Base-by-base conservation (phyloP, 2,797 vertebrate genomes). In the Enteromius argenteus region DNA sequence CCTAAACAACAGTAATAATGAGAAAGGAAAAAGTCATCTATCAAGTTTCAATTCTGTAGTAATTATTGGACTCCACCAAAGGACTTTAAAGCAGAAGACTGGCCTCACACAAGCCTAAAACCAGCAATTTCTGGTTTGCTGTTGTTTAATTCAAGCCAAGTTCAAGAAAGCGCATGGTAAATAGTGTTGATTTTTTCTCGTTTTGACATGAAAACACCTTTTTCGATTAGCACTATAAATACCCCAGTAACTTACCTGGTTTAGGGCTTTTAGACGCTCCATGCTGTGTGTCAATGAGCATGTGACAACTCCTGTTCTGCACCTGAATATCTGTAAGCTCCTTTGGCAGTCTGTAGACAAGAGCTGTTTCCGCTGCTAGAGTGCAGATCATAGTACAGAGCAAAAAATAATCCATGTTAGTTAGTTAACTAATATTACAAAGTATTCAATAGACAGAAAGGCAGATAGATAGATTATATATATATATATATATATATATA, bases 401-500 rank as follows among this genome's bases (percentile, higher is more conserved):
- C 8, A 30, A 39, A 62, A 42, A 27, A 3, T 62, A 37, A 68
- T 68, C 46, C 86, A 69, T 88, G 78, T 44, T 39, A n/a, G 51
- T 64, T n/a, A n/a, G n/a, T n/a, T 56, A 9, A 32, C 21, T 30
- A 60, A 13, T 21, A 51, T 30, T 30, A 27, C 23, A 27, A 60
- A 60, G 56, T 60, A 23, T 60, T 14, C 14, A 60, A 56, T n/a
- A 56, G 19, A 56, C 53, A 23, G 69, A 88, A 77, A 84, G 67
- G 76, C 71, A 71, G 67, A 8, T 2, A 91, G 69, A 85, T 53
- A 88, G 32, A 51, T 32, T 84, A 90, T 85, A 30, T 1, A 51
- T 21, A 23, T 0, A 80, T 13, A 39, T 0, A 51, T 23, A 32
- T 3, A 60, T 7, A 46, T 2, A 73, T 19, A n/a, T 0, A 51